A percentile compares a stretch with the other conserved stretches of the same genome.
Conservation (phyloP, 1,140 invertebrate genomes). For the Scaptomyza hsui region DNA sequence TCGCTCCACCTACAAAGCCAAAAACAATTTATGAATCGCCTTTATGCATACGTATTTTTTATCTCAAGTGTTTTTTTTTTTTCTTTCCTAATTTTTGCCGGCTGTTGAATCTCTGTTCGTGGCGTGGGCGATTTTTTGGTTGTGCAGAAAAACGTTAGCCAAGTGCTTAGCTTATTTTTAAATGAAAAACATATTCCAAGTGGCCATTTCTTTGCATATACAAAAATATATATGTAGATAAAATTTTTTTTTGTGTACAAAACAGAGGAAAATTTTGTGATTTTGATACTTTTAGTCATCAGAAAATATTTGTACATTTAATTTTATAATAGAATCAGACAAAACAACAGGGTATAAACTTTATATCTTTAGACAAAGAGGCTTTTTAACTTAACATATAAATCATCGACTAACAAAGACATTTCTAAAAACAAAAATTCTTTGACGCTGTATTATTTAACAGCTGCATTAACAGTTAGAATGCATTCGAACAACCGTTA, state of each 20-base stretch:
- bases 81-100: constrained; percentile 33
- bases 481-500: constrained; percentile 41
- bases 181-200: constrained; percentile 42
- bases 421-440: not conserved
- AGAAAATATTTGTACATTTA: constrained; percentile 15
- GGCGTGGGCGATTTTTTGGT: constrained; percentile 62
- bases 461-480: constrained; percentile 42
- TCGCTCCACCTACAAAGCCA: constrained; percentile 24
- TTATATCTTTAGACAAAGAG: not conserved
- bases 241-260: constrained; percentile 21
- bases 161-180: constrained; percentile 51
- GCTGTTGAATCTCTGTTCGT: constrained; percentile 34
- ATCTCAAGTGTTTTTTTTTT: constrained; percentile 26
- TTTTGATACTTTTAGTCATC: constrained; percentile 30
- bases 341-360: not conserved
- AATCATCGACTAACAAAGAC: constrained; percentile 4
- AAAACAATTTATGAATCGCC: constrained; percentile 55
- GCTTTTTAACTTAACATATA: not conserved
- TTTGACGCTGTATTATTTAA: constrained; percentile 4
- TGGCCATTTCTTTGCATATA: constrained; percentile 32
- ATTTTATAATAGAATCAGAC: not conserved
- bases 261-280: constrained; percentile 16
- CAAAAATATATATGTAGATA: constrained; percentile 2
- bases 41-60: constrained; percentile 34
- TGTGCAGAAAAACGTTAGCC: constrained; percentile 56